Conservation (phyloP, 2,797 vertebrate species). For the Megalops cyprinoides region DNA sequence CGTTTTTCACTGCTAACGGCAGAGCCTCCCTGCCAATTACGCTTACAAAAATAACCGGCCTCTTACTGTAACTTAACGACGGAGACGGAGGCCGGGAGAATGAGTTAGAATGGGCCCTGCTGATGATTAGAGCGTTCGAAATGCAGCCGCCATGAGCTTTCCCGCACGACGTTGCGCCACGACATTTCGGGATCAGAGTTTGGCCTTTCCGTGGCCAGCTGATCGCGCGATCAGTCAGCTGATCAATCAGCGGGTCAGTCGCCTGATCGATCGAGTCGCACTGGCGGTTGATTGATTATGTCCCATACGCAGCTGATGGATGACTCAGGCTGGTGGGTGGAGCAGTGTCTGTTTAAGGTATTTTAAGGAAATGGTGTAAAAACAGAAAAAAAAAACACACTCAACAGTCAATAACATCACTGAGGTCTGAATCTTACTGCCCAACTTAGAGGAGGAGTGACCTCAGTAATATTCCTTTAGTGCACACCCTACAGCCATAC, state of each 20-base stretch:
- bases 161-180: not conserved
- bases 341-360: not conserved
- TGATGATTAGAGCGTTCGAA: too few species aligned
- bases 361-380: not conserved
- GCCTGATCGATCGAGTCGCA: not conserved
- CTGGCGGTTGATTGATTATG: not conserved
- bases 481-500: not conserved
- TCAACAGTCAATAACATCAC: not conserved
- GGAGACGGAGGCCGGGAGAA: not conserved
- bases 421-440: not conserved
- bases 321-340: not conserved
- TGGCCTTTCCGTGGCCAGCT: not conserved
- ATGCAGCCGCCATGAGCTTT: too few species aligned
- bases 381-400: not conserved
- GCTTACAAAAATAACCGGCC: constrained; percentile 20
- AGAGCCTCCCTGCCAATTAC: constrained; percentile 35
- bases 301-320: not conserved
- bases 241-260: not conserved
- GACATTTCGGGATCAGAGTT: not conserved
- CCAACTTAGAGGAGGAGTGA: not conserved
- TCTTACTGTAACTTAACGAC: not conserved
- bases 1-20: constrained; percentile 30
- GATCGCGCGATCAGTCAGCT: too few species aligned
- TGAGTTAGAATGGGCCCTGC: not conserved
- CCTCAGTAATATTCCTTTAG: not conserved